Percentiles rank a stretch among this genome's conserved stretches.
Conservation (phyloP, 2,888 invertebrate species). For the Dryocosmus kuriphilus region DNA sequence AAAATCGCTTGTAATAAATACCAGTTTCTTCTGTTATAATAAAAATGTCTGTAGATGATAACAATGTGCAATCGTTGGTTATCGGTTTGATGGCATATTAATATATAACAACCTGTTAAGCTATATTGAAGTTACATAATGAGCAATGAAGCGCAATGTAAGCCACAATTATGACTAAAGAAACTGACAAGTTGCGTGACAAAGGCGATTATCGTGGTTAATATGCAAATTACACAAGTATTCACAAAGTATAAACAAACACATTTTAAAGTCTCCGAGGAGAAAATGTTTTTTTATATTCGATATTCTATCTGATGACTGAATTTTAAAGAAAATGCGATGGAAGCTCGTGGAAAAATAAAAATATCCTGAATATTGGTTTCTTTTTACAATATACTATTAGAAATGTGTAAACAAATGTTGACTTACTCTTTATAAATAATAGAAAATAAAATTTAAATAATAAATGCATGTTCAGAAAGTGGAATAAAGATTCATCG, state of each 20-base stretch:
- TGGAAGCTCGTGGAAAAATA: too few species aligned
- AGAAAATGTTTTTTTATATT: too few species aligned
- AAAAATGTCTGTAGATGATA: background rate
- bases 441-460: background rate
- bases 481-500: background rate
- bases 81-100: slow-evolving; percentile 11
- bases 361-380: too few species aligned
- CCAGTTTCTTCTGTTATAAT: background rate
- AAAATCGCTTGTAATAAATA: background rate
- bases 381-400: background rate
- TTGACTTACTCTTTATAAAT: background rate
- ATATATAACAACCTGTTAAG: slow-evolving; percentile 22
- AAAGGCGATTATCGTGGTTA: slow-evolving; percentile 33
- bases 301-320: too few species aligned
- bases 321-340: too few species aligned
- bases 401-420: too few species aligned
- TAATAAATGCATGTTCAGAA: background rate
- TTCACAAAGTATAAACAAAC: background rate
- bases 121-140: slow-evolving; percentile 60
- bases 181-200: slow-evolving; percentile 45
- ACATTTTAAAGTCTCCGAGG: background rate
- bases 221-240: background rate
- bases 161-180: slow-evolving; percentile 60
- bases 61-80: background rate
- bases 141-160: slow-evolving; percentile 64